These are phyloP conservation scores for Amphipoea oculea DNA, from an alignment of 2,888 invertebrate species.

Conservation along the genomic window DNA sequence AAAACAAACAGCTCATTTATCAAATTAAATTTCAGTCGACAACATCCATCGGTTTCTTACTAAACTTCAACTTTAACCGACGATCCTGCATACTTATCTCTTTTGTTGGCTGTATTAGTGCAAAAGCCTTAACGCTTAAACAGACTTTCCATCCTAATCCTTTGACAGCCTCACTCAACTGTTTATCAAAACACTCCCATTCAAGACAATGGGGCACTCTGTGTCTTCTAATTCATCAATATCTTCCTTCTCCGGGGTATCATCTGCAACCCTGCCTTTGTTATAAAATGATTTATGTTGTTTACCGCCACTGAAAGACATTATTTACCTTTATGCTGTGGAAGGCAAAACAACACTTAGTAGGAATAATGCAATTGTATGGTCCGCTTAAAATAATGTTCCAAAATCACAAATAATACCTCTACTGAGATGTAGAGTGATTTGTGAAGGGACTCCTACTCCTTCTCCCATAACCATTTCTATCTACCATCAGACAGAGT, in stretches of 20 bases:
- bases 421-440: not conserved
- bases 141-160: not conserved
- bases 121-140: not conserved
- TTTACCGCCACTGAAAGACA: constrained; percentile 19
- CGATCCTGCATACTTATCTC: no score
- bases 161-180: constrained; percentile 7
- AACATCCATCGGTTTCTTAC: no score
- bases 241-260: constrained; percentile 14
- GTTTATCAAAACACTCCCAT: constrained; percentile 24
- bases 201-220: constrained; percentile 36
- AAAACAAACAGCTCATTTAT: no score
- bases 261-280: constrained; percentile 40
- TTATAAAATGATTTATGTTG: constrained; percentile 57
- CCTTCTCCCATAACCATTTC: not conserved
- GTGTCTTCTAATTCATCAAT: constrained; percentile 52
- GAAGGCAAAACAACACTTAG: not conserved
- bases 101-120: no score
- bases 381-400: not conserved
- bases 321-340: constrained; percentile 11
- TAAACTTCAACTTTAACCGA: no score
- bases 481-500: not conserved
- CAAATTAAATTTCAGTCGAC: no score
- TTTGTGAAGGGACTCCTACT: not conserved
- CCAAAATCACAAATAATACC: not conserved
- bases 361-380: not conserved